Percentiles rank a stretch among this genome's conserved stretches.
Evolutionary conservation across 2,888 invertebrate genomes (phyloP).

Genomic region (Mongoloraphidia duomilia): DNA sequence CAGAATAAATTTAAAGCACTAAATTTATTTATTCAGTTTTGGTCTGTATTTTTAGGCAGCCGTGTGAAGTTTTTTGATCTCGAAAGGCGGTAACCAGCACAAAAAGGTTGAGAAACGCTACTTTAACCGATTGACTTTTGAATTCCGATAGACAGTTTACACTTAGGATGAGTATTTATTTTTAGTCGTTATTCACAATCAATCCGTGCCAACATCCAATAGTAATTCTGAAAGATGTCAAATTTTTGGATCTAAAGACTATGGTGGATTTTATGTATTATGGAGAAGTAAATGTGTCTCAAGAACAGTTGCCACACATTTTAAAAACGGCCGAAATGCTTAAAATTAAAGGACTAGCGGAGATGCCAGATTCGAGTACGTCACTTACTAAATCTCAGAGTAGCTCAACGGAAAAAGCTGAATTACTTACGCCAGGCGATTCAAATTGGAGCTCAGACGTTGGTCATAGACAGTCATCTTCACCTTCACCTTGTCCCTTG

Average conservation of each 20-base stretch:
- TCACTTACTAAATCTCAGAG: conserved; percentile 57
- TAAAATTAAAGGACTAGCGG: conserved; percentile 78
- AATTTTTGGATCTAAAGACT: conserved; percentile 69
- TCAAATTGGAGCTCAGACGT: conserved; percentile 39
- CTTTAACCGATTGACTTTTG: too few relatives aligned
- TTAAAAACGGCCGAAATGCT: conserved; percentile 72
- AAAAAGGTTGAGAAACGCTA: too few relatives aligned
- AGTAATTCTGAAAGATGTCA: conserved; percentile 78
- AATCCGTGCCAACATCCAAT: conserved; percentile 84
- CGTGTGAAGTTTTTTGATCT: too few relatives aligned
- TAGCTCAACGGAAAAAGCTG: conserved; percentile 33
- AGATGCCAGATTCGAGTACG: conserved; percentile 62
- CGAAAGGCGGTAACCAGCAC: too few relatives aligned
- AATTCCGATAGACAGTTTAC: too few relatives aligned
- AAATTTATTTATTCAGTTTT: too few relatives aligned
- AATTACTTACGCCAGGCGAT: conserved; percentile 41
- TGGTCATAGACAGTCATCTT: conserved; percentile 43
- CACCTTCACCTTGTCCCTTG: conserved; percentile 45
- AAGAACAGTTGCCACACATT: conserved; percentile 69
- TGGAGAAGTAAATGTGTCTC: conserved; percentile 83
- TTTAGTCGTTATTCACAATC: conserved; percentile 63
- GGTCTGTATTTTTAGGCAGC: too few relatives aligned
- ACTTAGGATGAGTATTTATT: conserved; percentile 12
- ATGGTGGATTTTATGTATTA: conserved; percentile 90
- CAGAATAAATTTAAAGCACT: too few relatives aligned